Conservation (phyloP, 2,888 invertebrate genomes). For the Cactoblastis cactorum region DNA sequence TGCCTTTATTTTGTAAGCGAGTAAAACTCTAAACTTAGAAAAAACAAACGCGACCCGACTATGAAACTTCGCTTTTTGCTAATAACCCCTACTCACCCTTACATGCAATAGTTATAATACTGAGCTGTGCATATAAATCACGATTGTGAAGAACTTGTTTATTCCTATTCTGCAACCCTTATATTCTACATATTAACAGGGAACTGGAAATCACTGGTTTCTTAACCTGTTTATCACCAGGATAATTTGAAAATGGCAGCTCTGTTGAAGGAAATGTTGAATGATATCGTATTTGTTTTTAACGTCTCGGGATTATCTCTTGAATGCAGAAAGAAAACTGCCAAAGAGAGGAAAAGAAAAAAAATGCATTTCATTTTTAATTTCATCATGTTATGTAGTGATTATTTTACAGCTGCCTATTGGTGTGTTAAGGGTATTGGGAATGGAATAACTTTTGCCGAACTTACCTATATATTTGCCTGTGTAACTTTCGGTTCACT, state of each 20-base stretch:
- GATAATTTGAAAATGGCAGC: neutral
- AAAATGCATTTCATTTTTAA: conserved; percentile 5
- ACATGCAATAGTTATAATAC: neutral
- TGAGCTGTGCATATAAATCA: neutral
- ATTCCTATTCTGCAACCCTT: neutral
- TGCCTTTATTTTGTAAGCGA: no score
- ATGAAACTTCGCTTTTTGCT: no score
- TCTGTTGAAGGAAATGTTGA: neutral
- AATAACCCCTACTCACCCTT: neutral
- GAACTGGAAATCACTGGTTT: neutral
- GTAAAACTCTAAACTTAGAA: no score
- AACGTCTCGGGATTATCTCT: neutral
- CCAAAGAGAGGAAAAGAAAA: neutral
- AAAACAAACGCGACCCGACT: conserved; percentile 32
- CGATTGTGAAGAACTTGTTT: no score
- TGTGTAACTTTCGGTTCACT: conserved; percentile 32
- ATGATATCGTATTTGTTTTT: neutral
- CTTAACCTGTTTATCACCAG: neutral
- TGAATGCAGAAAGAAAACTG: neutral
- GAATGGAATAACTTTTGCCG: conserved; percentile 32
- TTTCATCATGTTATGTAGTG: conserved; percentile 16
- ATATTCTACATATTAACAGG: neutral
- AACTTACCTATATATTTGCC: conserved; percentile 36
- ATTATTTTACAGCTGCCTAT: conserved; percentile 23
- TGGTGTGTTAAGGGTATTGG: conserved; percentile 28